Conservation (phyloP, 2,888 invertebrate species). For the Meteorus colon region DNA sequence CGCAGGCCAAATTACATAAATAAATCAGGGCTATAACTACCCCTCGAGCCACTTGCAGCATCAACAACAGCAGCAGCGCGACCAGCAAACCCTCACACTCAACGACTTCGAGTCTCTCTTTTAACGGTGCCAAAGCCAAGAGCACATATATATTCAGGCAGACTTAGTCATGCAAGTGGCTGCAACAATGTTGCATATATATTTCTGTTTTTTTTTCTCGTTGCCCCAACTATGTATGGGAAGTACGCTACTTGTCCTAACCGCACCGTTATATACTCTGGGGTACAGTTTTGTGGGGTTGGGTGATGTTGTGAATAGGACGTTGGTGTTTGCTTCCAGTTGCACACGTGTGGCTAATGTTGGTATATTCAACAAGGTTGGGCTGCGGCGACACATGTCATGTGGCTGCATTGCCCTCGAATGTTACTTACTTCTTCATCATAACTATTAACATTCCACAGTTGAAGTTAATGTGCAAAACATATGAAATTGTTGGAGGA, state of each 20-base stretch:
- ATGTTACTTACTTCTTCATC: neutral
- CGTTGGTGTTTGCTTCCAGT: constrained; percentile 17
- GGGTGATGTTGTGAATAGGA: constrained; percentile 30
- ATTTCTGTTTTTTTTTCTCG: constrained; percentile 32
- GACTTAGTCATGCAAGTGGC: constrained; percentile 17
- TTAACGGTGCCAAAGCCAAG: constrained; percentile 16
- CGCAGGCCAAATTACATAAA: constrained; percentile 60
- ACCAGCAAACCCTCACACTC: neutral
- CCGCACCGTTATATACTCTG: constrained; percentile 48
- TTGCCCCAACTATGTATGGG: neutral
- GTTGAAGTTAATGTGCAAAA: neutral
- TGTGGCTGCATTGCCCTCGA: constrained; percentile 21
- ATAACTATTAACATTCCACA: constrained; percentile 11
- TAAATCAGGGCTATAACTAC: constrained; percentile 61
- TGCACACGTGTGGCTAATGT: constrained; percentile 36
- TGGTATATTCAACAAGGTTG: neutral
- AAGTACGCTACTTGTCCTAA: constrained; percentile 39
- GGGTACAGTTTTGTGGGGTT: constrained; percentile 14
- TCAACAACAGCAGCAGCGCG: neutral
- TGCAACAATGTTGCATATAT: constrained; percentile 33
- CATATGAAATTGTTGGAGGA: neutral
- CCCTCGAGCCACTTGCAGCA: constrained; percentile 41
- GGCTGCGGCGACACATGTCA: constrained; percentile 37
- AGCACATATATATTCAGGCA: neutral
- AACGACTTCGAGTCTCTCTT: neutral